Percentiles rank a stretch among this genome's conserved stretches.
Conservation (phyloP, 2,888 invertebrate species). For the Hirtodrosophila alboralis region DNA sequence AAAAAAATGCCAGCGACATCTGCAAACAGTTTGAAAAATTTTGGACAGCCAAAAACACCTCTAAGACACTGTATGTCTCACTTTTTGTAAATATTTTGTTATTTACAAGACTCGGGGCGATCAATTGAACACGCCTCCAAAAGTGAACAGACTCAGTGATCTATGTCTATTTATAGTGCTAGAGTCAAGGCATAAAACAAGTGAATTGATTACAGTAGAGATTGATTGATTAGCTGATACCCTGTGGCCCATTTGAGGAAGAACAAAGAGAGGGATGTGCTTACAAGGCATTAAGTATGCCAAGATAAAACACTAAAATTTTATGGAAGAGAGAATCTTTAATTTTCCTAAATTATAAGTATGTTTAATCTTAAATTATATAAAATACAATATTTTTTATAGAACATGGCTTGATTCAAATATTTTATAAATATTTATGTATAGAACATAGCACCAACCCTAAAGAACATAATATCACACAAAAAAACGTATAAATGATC, state of each 20-base stretch:
- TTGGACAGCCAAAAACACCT: slow-evolving; percentile 53
- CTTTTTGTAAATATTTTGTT: slow-evolving; percentile 18
- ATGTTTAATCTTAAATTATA: too few relatives aligned
- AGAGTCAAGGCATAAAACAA: slow-evolving; percentile 3
- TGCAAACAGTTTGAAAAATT: slow-evolving; percentile 47
- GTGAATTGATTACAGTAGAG: slow-evolving; percentile 1
- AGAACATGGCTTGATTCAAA: too few relatives aligned
- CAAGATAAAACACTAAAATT: too few relatives aligned
- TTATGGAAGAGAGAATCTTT: too few relatives aligned
- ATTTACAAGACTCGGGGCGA: slow-evolving; percentile 24
- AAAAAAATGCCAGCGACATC: slow-evolving; percentile 56
- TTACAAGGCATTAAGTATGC: too few relatives aligned
- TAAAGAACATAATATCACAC: too few relatives aligned
- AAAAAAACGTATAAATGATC: too few relatives aligned
- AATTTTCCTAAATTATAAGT: too few relatives aligned
- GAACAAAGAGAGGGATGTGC: too few relatives aligned
- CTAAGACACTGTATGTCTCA: slow-evolving; percentile 23
- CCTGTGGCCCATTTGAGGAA: background rate
- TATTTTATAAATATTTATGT: too few relatives aligned
- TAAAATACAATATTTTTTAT: too few relatives aligned
- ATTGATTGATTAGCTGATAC: slow-evolving; percentile 1
- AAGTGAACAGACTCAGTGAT: slow-evolving; percentile 12
- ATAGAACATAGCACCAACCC: too few relatives aligned
- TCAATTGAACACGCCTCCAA: slow-evolving; percentile 41
- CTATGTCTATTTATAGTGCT: slow-evolving; percentile 35